phyloP scores from a whole-genome alignment of 37 sponge, comb jelly and placozoan species.

The Cliona cf. orientalis region DNA sequence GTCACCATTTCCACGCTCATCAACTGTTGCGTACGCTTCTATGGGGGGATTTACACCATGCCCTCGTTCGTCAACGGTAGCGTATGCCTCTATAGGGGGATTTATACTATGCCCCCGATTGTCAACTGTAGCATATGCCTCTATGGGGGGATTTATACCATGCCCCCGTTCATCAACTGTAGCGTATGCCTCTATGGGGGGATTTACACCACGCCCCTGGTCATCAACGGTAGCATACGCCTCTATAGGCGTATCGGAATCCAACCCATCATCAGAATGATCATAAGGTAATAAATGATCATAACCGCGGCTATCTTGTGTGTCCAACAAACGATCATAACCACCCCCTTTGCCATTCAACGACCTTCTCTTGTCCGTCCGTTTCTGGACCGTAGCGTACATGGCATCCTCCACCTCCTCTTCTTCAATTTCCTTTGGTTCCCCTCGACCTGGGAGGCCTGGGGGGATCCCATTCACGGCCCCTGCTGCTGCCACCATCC shows the following conservation, averaged over 20 bases:
- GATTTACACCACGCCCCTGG: not conserved
- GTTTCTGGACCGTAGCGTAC: not conserved
- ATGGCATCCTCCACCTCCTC: too few relatives aligned
- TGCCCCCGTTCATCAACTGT: slow-evolving; percentile 6
- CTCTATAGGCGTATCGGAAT: not conserved
- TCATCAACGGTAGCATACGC: not conserved
- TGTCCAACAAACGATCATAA: too few relatives aligned
- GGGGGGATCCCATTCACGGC: not conserved
- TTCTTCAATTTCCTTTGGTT: too few relatives aligned
- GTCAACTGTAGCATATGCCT: not conserved
- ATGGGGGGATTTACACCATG: not conserved
- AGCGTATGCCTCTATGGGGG: slow-evolving; percentile 8
- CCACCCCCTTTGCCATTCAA: too few relatives aligned
- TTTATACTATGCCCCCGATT: not conserved
- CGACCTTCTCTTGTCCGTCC: too few relatives aligned
- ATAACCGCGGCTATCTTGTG: too few relatives aligned
- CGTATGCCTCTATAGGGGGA: not conserved
- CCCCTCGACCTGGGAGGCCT: not conserved
- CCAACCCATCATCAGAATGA: too few relatives aligned
- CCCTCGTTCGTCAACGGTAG: slow-evolving; percentile 10
- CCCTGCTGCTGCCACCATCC: not conserved
- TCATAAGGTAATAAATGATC: too few relatives aligned
- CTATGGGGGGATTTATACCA: not conserved
- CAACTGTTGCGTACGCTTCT: slow-evolving; percentile 4
- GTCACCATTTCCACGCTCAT: not conserved